phyloP scores from a whole-genome alignment of 2,888 invertebrate genomes.

The Epinotia ramella region DNA sequence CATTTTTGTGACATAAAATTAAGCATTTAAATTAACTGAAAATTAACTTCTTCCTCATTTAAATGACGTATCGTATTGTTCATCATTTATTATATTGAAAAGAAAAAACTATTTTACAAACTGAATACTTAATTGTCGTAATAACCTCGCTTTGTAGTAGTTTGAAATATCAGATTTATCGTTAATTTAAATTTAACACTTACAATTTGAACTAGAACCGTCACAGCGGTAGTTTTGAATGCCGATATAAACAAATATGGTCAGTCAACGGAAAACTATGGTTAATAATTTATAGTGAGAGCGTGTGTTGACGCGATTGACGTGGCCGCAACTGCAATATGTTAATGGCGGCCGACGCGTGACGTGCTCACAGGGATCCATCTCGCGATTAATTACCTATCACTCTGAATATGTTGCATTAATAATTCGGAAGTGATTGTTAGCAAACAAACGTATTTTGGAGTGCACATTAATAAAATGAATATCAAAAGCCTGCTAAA shows the following conservation, averaged over 20 bases:
- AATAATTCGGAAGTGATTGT: slow-evolving; percentile 5
- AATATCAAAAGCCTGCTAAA: not conserved
- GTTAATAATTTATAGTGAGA: slow-evolving; percentile 27
- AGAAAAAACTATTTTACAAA: no score
- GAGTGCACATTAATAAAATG: not conserved
- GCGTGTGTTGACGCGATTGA: slow-evolving; percentile 25
- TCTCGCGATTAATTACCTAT: slow-evolving; percentile 32
- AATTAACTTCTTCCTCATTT: no score
- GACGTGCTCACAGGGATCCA: slow-evolving; percentile 21
- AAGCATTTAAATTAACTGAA: no score
- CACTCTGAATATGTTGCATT: slow-evolving; percentile 16
- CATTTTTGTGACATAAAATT: no score
- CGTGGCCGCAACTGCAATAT: slow-evolving; percentile 33
- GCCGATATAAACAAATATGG: slow-evolving; percentile 5
- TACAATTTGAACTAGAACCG: not conserved
- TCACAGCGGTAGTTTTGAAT: slow-evolving; percentile 2
- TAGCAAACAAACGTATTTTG: slow-evolving; percentile 8
- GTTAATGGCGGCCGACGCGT: slow-evolving; percentile 25
- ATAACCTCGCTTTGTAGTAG: not conserved
- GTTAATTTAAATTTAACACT: not conserved
- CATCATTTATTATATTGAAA: no score
- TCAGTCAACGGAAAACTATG: slow-evolving; percentile 3
- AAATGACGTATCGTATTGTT: no score
- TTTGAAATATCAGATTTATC: not conserved
- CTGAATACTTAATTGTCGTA: no score